A percentile compares a stretch with the other conserved stretches of the same genome.
These are phyloP conservation scores for Myotis findleyi DNA, from an alignment of 2,797 vertebrate genomes.

Conservation along the genomic window DNA sequence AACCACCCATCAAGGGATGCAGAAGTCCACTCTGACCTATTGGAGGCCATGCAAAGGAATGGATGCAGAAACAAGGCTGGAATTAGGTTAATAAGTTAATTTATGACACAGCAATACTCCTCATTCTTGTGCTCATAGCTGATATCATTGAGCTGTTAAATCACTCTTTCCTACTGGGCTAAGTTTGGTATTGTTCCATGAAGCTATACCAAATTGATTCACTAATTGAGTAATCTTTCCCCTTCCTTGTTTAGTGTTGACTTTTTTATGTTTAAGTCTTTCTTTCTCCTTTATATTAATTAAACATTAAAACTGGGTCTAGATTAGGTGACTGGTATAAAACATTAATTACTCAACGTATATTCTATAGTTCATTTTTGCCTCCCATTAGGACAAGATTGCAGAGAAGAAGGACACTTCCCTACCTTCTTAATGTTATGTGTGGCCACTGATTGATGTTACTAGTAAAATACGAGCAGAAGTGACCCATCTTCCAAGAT, in stretches of 20 bases:
- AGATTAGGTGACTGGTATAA: neutral
- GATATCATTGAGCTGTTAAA: neutral
- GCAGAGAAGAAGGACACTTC: neutral
- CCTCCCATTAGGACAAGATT: neutral
- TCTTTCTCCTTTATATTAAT: neutral
- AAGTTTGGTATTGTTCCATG: neutral
- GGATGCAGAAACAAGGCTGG: neutral
- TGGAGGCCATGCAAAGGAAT: neutral
- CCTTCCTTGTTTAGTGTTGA: neutral
- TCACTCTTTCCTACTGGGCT: neutral
- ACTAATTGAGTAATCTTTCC: neutral
- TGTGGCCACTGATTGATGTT: neutral
- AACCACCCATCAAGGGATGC: neutral
- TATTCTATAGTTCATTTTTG: neutral
- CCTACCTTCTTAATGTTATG: neutral
- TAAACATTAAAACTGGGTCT: neutral
- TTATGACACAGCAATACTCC: neutral
- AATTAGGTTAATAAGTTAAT: neutral
- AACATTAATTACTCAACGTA: neutral
- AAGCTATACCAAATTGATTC: neutral
- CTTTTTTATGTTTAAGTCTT: conserved; percentile 29
- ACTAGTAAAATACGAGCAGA: neutral
- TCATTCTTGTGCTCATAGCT: neutral
- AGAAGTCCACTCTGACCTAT: neutral
- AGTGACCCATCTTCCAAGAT: neutral